Conservation (phyloP, 2,797 vertebrate species). For the Rhynchotus rufescens region DNA sequence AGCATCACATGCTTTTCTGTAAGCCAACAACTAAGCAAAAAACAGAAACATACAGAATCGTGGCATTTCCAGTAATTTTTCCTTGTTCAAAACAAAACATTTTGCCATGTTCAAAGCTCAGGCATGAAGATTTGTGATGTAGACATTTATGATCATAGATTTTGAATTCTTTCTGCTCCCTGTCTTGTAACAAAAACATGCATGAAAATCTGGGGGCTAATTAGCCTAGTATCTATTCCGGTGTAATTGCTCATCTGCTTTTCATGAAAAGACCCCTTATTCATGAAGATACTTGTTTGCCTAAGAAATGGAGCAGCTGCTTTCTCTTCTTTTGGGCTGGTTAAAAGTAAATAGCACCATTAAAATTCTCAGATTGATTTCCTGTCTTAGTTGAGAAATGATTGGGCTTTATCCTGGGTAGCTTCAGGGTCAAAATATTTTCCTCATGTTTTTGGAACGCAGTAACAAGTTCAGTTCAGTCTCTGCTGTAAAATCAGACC, state of each 20-base stretch:
- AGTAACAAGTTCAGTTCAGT: background rate
- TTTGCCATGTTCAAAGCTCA: background rate
- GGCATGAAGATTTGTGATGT: background rate
- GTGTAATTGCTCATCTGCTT: conserved; percentile 43
- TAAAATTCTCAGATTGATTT: conserved; percentile 52
- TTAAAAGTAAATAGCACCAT: conserved; percentile 31
- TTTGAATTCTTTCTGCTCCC: background rate
- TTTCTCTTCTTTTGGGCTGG: conserved; percentile 31
- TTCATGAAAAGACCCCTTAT: conserved; percentile 26
- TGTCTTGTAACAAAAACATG: conserved; percentile 9
- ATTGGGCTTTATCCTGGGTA: conserved; percentile 23
- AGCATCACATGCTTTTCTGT: background rate
- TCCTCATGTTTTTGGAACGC: background rate
- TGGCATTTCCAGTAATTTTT: conserved; percentile 16
- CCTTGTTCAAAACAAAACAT: background rate
- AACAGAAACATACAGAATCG: background rate
- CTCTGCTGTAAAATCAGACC: background rate
- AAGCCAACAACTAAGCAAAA: background rate
- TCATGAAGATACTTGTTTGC: conserved; percentile 5
- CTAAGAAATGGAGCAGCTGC: conserved; percentile 35
- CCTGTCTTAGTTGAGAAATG: conserved; percentile 34
- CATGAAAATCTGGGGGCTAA: conserved; percentile 23
- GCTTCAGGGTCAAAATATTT: conserved; percentile 30
- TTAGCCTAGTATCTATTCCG: background rate
- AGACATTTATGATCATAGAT: background rate